Evolutionary conservation across 2,113 vertebrate species (phyloP), one percentile per base, ranked within the genome.

Genomic region (Triplophysa dalaica): DNA sequence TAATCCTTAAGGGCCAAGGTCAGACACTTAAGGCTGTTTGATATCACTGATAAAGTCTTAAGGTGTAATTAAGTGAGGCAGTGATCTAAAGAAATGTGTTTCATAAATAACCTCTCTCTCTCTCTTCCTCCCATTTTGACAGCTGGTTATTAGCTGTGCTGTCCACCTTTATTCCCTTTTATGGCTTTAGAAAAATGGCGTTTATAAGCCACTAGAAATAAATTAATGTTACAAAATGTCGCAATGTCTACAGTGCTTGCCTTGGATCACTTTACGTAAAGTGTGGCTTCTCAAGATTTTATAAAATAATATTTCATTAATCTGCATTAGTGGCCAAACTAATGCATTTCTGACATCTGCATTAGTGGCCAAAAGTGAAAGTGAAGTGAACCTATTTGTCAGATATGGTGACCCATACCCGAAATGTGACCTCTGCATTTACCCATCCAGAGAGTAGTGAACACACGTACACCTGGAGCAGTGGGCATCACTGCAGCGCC

Each of bases 41-140:
- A 60, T 67, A 72, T 72, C 60, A 21, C 21, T 66, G 78, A 85
- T 85, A 73, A 83, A 70, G 66, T 70, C 79, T 45, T 5, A 16
- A 54, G 65, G 63, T 70, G 69, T 81, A 81, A 81, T 81, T 81
- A 84, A 60, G 29, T 3, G 26, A 29, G 26, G 26, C 60, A 79
- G 26, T 61, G 68, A 77, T 61, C 24, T 70, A 54, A 38, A 80
- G 72, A 75, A n/a, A 50, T 50, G 16, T 9, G 16, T 10, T 24
- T 19, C 26, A 29, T 29, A 2, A 29, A 29, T 29, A 29, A 3
- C 38, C 14, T 79, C 12, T 63, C 21, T 16, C 17, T 62, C n/a
- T 38, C 79, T 21, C 8, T 24, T 1, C 33, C 67, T 61, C 0
- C 29, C 22, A 4, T 75, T 22, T 52, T 64, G 48, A 65, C 73